Conservation (phyloP, 2,888 invertebrate species). For the Hypercompe scribonia region DNA sequence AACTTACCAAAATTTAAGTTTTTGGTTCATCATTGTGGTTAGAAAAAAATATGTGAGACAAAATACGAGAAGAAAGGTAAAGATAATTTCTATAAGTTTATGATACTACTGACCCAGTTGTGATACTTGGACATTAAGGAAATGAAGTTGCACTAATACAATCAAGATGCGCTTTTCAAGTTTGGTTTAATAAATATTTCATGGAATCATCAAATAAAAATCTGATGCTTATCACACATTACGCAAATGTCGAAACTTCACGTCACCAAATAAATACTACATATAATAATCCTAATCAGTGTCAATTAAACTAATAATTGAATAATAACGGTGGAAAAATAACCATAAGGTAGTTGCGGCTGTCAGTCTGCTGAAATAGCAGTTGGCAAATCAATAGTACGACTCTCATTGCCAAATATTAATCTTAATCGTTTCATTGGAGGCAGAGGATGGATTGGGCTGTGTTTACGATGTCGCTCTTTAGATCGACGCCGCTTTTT, state of each 20-base stretch:
- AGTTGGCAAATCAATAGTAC: constrained; percentile 95
- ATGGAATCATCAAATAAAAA: constrained; percentile 77
- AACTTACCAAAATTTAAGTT: background rate
- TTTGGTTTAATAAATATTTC: constrained; percentile 72
- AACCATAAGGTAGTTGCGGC: constrained; percentile 77
- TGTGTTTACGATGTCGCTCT: constrained; percentile 82
- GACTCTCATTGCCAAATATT: constrained; percentile 95
- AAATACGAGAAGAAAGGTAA: background rate
- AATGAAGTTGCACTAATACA: constrained; percentile 55
- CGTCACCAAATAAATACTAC: constrained; percentile 82
- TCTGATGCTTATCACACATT: constrained; percentile 77
- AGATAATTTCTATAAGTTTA: background rate
- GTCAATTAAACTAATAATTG: constrained; percentile 85
- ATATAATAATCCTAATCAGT: constrained; percentile 83
- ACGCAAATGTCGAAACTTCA: constrained; percentile 74
- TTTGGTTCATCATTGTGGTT: background rate
- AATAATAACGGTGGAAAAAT: constrained; percentile 84
- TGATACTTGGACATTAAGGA: constrained; percentile 32
- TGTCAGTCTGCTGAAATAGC: constrained; percentile 88
- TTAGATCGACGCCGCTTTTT: constrained; percentile 86
- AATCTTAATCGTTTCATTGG: constrained; percentile 94
- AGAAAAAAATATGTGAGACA: background rate
- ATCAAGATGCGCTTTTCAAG: constrained; percentile 57
- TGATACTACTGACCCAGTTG: constrained; percentile 38
- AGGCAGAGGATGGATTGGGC: constrained; percentile 87